phyloP scores from a whole-genome alignment of 2,113 vertebrate genomes.

The Oceanites oceanicus region DNA sequence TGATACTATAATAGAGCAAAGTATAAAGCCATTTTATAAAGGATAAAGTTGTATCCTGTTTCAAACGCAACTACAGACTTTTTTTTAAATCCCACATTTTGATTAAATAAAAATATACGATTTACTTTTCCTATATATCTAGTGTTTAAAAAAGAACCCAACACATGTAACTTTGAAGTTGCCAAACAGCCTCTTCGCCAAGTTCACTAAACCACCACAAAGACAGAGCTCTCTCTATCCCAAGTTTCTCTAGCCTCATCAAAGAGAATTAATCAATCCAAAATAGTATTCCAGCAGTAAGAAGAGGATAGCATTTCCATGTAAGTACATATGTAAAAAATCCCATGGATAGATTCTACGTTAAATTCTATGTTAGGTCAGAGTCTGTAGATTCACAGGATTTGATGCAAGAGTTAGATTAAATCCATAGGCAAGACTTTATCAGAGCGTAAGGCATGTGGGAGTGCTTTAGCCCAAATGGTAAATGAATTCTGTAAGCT shows the following conservation, averaged over 20 bases:
- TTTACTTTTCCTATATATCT: not conserved
- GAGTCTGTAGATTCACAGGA: constrained; percentile 26
- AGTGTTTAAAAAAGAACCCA: constrained; percentile 12
- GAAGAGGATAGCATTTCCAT: constrained; percentile 55
- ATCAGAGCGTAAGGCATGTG: constrained; percentile 16
- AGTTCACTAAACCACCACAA: constrained; percentile 44
- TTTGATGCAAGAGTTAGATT: constrained; percentile 52
- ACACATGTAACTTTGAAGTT: constrained; percentile 52
- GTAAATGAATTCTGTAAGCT: constrained; percentile 68
- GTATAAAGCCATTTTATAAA: not conserved
- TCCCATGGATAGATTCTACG: not conserved
- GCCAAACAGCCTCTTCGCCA: constrained; percentile 41
- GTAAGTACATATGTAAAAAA: constrained; percentile 53
- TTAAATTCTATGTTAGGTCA: constrained; percentile 60
- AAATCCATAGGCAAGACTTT: constrained; percentile 42
- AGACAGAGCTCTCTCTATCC: not conserved
- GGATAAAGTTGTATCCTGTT: not conserved
- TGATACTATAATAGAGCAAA: constrained; percentile 11
- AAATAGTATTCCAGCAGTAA: constrained; percentile 55
- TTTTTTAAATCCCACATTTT: constrained; percentile 30
- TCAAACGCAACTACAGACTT: not conserved
- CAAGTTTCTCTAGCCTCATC: constrained; percentile 28
- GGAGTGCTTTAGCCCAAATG: constrained; percentile 59
- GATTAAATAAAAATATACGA: not conserved
- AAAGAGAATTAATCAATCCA: constrained; percentile 72